Percentiles rank a stretch among this genome's conserved stretches.
Conservation (phyloP, 2,797 vertebrate genomes). For the Natrix natrix region DNA sequence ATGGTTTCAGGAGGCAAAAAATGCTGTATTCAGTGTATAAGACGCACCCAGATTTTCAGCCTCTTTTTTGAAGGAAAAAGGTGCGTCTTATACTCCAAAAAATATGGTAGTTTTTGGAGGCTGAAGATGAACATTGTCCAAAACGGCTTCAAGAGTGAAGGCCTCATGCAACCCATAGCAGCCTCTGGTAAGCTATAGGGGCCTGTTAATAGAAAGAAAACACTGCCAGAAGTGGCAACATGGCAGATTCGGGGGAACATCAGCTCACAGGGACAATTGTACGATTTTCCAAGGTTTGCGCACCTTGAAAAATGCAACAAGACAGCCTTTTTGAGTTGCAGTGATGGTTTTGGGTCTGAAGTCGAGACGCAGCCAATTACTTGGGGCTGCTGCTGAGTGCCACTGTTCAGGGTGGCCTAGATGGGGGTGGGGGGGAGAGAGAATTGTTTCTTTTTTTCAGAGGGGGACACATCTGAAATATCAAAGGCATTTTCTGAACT, state of each 20-base stretch:
- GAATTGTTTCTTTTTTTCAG: not conserved
- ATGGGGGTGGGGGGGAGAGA: not conserved
- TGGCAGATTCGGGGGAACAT: not conserved
- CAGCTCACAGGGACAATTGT: not conserved
- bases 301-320: not conserved
- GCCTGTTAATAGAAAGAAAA: not conserved
- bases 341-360: not conserved
- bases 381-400: not conserved
- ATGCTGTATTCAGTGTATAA: no score
- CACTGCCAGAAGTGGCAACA: not conserved
- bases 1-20: no score
- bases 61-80: no score
- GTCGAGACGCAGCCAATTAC: not conserved
- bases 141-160: not conserved
- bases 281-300: not conserved
- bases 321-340: not conserved
- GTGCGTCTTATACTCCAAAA: no score
- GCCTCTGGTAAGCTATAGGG: not conserved
- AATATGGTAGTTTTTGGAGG: not conserved
- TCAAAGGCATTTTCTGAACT: not conserved
- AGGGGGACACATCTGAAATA: not conserved
- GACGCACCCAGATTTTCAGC: no score
- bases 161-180: not conserved
- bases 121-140: not conserved
- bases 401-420: not conserved